Base-by-base conservation (phyloP, 1,140 invertebrate species). In the Drosophila erecta region DNA sequence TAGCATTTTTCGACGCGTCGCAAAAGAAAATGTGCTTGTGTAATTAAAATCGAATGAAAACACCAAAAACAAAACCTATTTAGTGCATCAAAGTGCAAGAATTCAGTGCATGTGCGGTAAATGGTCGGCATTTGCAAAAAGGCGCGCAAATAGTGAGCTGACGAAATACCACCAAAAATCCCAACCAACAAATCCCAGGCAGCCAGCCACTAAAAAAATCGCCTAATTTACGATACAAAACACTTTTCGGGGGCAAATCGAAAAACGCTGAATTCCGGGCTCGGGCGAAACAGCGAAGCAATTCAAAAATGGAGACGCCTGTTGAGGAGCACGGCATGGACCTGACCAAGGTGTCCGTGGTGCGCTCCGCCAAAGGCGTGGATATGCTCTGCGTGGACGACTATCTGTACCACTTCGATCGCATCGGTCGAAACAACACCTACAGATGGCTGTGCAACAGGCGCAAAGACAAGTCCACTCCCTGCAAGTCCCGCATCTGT, bases 381-480 rank as follows among this genome's bases (percentile, higher is more conserved):
- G 90, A 91, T 47, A 91, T 91, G 90, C 70, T 91, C 2, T 91
- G 90, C 41, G 83, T 91, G 8, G 90, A 91, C 40, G 76, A 87
- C 58, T 91, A 70, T 54, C 71, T 91, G 0, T 91, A 91, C 70
- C 90, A 91, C 69, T 91, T 87, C 40, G 90, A 91, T 20, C 81
- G 90, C 33, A 77, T 86, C 40, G 90, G 85, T 11, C 83, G 83
- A 14, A 79, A 76, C 43, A 90, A 90, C 37, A 73, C 85, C 17
- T 91, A 91, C 40, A 76, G 90, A 6, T 91, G 90, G 90, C 81
- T 90, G 0, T 91, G 90, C 64, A 91, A 90, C 55, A 76, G 78
- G 6, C 81, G 86, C 14, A 91, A 91, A 65, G 90, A 90, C 61
- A 91, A 87, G 64, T n/a, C 50, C 14, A 76, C 73, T n/a, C 90